Base-by-base conservation (phyloP, 2,113 vertebrate species). In the Sminthopsis crassicaudata region DNA sequence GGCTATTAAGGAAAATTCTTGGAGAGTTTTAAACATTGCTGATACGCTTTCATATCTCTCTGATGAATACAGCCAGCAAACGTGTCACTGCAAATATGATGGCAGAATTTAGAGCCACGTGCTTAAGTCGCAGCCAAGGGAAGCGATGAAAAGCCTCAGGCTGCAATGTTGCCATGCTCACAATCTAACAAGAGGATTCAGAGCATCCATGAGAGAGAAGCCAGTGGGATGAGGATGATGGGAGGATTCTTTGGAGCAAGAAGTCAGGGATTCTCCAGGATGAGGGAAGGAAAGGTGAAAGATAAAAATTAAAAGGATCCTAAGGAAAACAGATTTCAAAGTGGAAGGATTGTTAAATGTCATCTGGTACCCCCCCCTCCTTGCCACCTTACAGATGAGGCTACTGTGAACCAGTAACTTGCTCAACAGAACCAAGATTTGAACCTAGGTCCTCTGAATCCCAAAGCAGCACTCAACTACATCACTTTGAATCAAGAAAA, bases 1-100 rank as follows among this genome's bases (percentile, higher is more conserved):
- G 53, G 95, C 95, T 93, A 96, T 94, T 96, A 96, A 94, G 94
- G 76, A 90, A 92, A 93, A 98, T 97, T 94, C 97, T 89, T 97
- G 94, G 95, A 97, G 91, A 93, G 92, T 88, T 97, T 96, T 54
- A 52, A 55, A 51, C 67, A 46, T 25, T 46, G 92, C 23, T 51
- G 26, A 94, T 76, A 92, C 53, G 67, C 94, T 92, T 94, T 67
- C 89, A 90, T 90, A 50, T 93, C 24, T 54, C 53, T n/a, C 46
- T 97, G 97, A 97, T 97, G 90, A 97, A 97, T 46, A 91, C 57
- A 84, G 89, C 94, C 91, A 93, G 95, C 53, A 54, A 94, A n/a
- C 6, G 90, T 96, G 95, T 97, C 97, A 97, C 89, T 91, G 30
- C 92, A 26, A 48, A 93, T 92, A 94, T 94, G 60, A 96, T 92